Base-by-base conservation (phyloP, 2,797 vertebrate genomes). In the Choloepus didactylus region DNA sequence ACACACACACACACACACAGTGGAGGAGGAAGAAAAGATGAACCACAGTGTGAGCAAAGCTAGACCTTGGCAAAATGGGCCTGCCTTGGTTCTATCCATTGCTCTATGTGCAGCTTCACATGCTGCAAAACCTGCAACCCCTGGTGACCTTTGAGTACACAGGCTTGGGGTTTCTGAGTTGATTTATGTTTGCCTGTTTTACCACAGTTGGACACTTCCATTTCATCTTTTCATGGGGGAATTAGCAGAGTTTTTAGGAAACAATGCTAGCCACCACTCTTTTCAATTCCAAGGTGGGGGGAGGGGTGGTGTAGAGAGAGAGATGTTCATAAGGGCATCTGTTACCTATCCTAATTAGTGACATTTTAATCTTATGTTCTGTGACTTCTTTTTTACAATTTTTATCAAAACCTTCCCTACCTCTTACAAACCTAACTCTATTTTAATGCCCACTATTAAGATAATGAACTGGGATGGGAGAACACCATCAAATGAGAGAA, bases 141-240 rank as follows among this genome's bases (percentile, higher is more conserved):
- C 96, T 93, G 35, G 94, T 98, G 99, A 99, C 99, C 99, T 98
- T 35, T 94, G 98, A 98, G 98, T 99, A 98, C 98, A 98, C 98
- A 97, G 98, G 98, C 99, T 99, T 98, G 98, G 98, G 98, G 98
- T 98, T 99, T 99, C 98, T 97, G 97, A 99, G 99, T 98, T 99
- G 99, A 99, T 99, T 99, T 99, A 99, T 99, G 99, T 99, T 98
- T 98, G 98, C 98, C 99, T 99, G 99, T 98, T 99, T 99, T 99
- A 98, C 99, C 99, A 98, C 98, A 98, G 98, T 98, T 94, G 97
- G 99, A 99, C 99, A 99, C 99, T 99, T 99, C 99, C 99, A 99
- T 99, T 99, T 99, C 98, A 99, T 99, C 99, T 99, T 98, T 99
- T 98, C 98, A 99, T 98, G 97, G 97, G 98, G 98, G 98, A 98